Conservation (phyloP, 2,797 vertebrate genomes). For the Pipistrellus nathusii region DNA sequence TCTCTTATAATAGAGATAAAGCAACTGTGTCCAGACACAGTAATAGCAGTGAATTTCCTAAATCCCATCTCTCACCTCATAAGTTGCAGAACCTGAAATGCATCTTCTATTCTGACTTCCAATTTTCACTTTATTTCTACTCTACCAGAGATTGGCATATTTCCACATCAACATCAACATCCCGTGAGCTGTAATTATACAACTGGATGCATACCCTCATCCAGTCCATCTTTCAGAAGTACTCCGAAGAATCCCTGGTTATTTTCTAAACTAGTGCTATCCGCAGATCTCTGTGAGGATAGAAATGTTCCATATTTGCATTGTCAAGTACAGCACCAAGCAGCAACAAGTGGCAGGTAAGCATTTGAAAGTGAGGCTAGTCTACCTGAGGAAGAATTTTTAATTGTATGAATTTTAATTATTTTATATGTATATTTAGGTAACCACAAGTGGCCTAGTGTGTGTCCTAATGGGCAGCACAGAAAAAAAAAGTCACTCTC, state of each 20-base stretch:
- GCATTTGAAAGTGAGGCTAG: neutral
- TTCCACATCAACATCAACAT: neutral
- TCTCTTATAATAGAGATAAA: neutral
- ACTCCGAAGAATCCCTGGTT: neutral
- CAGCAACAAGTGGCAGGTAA: neutral
- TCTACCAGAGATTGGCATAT: neutral
- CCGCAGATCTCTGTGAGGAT: neutral
- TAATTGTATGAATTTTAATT: neutral
- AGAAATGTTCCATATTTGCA: neutral
- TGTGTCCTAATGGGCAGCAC: neutral
- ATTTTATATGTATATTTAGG: neutral
- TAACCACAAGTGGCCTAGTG: neutral
- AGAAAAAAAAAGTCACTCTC: neutral
- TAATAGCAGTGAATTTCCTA: neutral
- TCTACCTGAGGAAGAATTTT: neutral
- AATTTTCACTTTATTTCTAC: neutral
- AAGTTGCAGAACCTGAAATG: neutral
- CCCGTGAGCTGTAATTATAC: neutral
- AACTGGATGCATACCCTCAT: no score
- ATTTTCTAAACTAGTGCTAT: neutral
- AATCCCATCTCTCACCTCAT: neutral
- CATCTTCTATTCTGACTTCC: neutral
- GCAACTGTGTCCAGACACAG: neutral
- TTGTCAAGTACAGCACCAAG: neutral
- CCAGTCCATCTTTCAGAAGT: neutral